Evolutionary conservation across 92 coral and sea anemone species (phyloP).

Genomic region (Porites cylindrica): DNA sequence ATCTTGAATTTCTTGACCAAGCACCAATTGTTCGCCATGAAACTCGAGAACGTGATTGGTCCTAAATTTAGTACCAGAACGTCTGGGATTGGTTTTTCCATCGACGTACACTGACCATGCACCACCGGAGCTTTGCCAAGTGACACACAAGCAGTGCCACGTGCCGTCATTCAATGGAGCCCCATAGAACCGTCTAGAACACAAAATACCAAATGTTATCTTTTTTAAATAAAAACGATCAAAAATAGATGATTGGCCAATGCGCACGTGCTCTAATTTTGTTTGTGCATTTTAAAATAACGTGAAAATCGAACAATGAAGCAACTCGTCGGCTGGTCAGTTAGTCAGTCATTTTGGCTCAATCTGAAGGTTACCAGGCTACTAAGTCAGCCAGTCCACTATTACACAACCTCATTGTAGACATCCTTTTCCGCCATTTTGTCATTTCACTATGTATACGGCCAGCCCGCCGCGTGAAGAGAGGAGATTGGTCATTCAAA

Average conservation of each 20-base stretch:
- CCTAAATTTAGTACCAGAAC: background rate
- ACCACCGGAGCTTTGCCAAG: slow-evolving; percentile 33
- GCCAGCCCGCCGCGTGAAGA: no score
- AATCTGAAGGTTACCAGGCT: background rate
- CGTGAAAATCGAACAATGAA: no score
- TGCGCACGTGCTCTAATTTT: no score
- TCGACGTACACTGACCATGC: slow-evolving; percentile 39
- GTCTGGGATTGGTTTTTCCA: slow-evolving; percentile 24
- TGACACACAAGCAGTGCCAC: slow-evolving; percentile 66
- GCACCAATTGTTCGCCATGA: background rate
- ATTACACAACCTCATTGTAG: no score
- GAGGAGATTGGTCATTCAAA: no score
- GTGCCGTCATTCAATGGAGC: slow-evolving; percentile 42
- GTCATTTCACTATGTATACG: no score
- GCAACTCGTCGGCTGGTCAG: background rate
- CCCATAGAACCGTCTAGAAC: slow-evolving; percentile 1
- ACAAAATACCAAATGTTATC: background rate
- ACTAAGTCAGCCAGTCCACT: background rate
- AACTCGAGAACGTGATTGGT: background rate
- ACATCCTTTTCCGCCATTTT: no score
- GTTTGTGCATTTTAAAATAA: no score
- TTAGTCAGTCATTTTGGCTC: background rate
- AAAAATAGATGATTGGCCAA: no score
- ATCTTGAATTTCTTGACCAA: background rate
- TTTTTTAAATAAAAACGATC: background rate